A percentile compares a stretch with the other conserved stretches of the same genome.
Evolutionary conservation across 1,140 invertebrate genomes (phyloP).

Genomic region (Trialeurodes vaporariorum): DNA sequence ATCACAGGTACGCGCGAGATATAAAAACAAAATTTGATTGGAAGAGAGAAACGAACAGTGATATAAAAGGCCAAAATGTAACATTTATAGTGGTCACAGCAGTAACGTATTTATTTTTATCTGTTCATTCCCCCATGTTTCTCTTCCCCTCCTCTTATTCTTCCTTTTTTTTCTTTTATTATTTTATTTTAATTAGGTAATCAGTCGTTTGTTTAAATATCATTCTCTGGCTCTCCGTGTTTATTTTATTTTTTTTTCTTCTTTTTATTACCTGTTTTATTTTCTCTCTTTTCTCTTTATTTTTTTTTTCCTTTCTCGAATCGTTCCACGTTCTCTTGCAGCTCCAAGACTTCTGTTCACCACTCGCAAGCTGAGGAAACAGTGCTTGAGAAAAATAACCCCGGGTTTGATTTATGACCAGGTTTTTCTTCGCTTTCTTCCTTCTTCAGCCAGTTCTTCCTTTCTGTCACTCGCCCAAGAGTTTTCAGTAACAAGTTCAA

Average conservation of each 20-base stretch:
- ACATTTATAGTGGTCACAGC: background rate
- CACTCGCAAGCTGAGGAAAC: background rate
- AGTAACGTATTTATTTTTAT: background rate
- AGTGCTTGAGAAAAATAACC: too few species aligned
- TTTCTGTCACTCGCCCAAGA: too few species aligned
- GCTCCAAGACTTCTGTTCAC: background rate
- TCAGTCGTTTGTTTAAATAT: slow-evolving; percentile 1
- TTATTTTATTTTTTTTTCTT: background rate
- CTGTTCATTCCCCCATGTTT: background rate
- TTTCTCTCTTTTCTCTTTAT: background rate
- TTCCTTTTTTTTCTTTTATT: background rate
- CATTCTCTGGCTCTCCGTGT: background rate
- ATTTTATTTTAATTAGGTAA: slow-evolving; percentile 1
- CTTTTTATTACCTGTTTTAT: background rate
- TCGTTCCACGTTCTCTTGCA: background rate
- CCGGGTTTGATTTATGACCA: too few species aligned
- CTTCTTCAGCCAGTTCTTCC: too few species aligned
- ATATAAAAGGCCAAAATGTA: background rate
- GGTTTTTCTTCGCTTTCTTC: too few species aligned
- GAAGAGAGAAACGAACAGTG: background rate
- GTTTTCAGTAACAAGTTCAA: too few species aligned
- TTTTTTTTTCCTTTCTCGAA: background rate
- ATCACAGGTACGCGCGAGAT: background rate
- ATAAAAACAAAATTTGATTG: background rate
- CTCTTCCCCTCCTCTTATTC: background rate